phyloP scores from a whole-genome alignment of 2,888 invertebrate species.

The Listrodromus nycthemerus region DNA sequence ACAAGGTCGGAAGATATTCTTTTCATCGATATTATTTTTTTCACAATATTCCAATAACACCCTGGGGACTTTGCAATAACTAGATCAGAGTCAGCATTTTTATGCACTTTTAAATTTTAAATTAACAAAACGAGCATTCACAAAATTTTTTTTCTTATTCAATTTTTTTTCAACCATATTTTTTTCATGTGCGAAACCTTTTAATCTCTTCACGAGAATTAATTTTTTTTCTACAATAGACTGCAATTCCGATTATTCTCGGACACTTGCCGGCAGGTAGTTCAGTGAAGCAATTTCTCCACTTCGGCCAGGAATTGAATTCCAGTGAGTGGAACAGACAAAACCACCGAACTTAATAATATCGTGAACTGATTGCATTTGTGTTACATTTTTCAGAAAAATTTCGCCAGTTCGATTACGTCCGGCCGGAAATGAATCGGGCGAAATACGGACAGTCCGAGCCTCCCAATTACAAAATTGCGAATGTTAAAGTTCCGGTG shows the following conservation, averaged over 20 bases:
- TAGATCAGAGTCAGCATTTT: no score
- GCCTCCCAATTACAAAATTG: slow-evolving; percentile 88
- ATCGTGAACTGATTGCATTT: neutral
- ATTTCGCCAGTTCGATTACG: slow-evolving; percentile 86
- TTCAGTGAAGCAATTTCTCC: slow-evolving; percentile 89
- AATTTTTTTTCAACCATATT: no score
- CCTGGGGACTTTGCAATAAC: neutral
- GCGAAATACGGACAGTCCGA: slow-evolving; percentile 85
- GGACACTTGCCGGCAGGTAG: slow-evolving; percentile 89
- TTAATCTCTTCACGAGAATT: neutral
- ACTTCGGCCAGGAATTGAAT: slow-evolving; percentile 87
- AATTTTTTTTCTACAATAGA: slow-evolving; percentile 84
- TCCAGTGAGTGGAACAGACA: slow-evolving; percentile 68
- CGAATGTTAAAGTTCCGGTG: slow-evolving; percentile 87
- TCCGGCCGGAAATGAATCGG: slow-evolving; percentile 85
- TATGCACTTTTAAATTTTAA: no score
- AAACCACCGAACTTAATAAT: neutral
- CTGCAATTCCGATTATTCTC: slow-evolving; percentile 88
- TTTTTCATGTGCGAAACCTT: no score
- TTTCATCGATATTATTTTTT: slow-evolving; percentile 30
- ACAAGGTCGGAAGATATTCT: slow-evolving; percentile 82
- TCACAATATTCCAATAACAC: neutral
- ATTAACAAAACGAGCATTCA: no score
- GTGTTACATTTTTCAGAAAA: slow-evolving; percentile 71
- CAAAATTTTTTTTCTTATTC: no score